Evolutionary conservation across 2,888 invertebrate genomes (phyloP), one percentile per base, ranked within the genome.

Genomic region (Polylopha cassiicola): DNA sequence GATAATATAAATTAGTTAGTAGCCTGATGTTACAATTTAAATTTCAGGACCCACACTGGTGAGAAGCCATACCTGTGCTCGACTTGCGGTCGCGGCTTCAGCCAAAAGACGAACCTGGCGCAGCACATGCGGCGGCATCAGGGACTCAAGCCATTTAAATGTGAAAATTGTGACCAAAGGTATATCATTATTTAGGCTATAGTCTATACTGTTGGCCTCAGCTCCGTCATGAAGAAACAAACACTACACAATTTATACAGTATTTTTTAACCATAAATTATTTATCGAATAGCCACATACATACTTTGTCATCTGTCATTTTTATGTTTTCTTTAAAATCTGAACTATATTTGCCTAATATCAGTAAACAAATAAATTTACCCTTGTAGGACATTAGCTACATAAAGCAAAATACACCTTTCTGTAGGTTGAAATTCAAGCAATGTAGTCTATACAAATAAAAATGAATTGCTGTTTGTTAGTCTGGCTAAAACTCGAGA

Each of bases 81-180:
- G 0, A 75, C 87, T 0, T 89, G 89, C 26, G 88, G 88, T 0
- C 80, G 86, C 32, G 86, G 88, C 0, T 89, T 89, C 38, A 87
- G 87, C 28, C 89, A 89, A 58, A 89, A 87, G 53, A 87, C 87
- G 0, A 89, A 89, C 53, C 57, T 89, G 10, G 82, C 78, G 0
- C 89, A 89, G 42, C 89, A 89, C 47, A 73, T 87, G 44, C 71
- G 87, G 39, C 68, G 89, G 1, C 89, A 89, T 59, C 82, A 85
- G 16, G 88, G 89, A 0, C 44, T 78, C 16, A 84, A 84, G 50
- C 77, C 75, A 0, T 84, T 69, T 33, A 78, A 77, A 41, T 85
- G 85, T 47, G 64, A 68, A n/a, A 65, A 56, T 24, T 89, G 89
- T 52, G 67, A 73, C 1, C 71, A 77, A 51, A 64, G 81, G 60